phyloP scores from a whole-genome alignment of 2,113 vertebrate species.

The Perca flavescens region DNA sequence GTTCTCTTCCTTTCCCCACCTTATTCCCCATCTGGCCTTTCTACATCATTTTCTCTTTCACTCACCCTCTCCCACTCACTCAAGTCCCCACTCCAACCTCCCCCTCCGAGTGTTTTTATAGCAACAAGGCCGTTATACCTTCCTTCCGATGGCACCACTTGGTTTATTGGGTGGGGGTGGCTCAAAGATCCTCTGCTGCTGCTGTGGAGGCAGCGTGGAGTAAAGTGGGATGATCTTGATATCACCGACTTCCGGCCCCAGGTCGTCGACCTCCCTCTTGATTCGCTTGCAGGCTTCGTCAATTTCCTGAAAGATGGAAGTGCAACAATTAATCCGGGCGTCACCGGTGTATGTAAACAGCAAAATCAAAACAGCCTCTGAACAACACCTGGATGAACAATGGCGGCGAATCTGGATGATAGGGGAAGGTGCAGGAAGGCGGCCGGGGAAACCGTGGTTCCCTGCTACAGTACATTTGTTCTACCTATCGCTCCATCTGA shows the following conservation, averaged over 20 bases:
- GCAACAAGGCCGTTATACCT: conserved; percentile 82
- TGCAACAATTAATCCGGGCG: conserved; percentile 42
- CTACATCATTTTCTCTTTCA: conserved; percentile 37
- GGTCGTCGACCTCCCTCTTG: conserved; percentile 96
- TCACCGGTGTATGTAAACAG: conserved; percentile 36
- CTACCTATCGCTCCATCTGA: conserved; percentile 81
- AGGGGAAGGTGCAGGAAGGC: background rate
- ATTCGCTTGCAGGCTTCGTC: conserved; percentile 98
- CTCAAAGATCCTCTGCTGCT: conserved; percentile 97
- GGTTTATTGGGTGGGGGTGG: conserved; percentile 95
- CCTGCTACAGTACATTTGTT: conserved; percentile 80
- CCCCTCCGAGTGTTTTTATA: conserved; percentile 34
- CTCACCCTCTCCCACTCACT: conserved; percentile 18
- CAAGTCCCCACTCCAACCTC: conserved; percentile 14
- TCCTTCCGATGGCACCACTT: conserved; percentile 94
- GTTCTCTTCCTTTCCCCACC: conserved; percentile 56
- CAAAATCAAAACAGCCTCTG: conserved; percentile 37
- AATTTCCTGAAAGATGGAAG: conserved; percentile 89
- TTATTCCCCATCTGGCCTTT: conserved; percentile 66
- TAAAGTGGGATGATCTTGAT: conserved; percentile 99
- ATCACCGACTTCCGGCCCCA: conserved; percentile 95
- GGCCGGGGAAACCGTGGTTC: conserved; percentile 64
- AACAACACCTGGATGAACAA: conserved; percentile 69
- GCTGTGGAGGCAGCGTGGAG: conserved; percentile 95
- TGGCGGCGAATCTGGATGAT: conserved; percentile 28